phyloP scores from a whole-genome alignment of 2,113 vertebrate species.

The Gavia stellata region DNA sequence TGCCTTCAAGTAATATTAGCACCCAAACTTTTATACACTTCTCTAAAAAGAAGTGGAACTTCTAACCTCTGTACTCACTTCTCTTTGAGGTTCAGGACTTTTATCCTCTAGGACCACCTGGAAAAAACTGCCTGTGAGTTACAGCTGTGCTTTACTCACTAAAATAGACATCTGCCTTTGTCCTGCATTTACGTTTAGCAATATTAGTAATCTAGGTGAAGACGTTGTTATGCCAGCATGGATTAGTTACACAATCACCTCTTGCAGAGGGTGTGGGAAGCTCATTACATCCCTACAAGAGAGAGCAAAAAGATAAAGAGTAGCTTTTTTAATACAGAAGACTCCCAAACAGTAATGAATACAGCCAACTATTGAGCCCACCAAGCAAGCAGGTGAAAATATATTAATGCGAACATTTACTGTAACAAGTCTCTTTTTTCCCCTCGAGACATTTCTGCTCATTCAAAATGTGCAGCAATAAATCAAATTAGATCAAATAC shows the following conservation, averaged over 20 bases:
- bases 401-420: neutral
- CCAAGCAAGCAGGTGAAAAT: slow-evolving; percentile 53
- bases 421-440: neutral
- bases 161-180: neutral
- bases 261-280: neutral
- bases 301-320: neutral
- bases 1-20: neutral
- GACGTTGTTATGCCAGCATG: neutral
- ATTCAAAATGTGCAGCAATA: slow-evolving; percentile 39
- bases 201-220: slow-evolving; percentile 25
- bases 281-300: neutral
- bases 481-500: slow-evolving; percentile 60
- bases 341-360: neutral
- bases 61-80: neutral
- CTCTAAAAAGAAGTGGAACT: neutral
- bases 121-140: neutral
- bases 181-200: slow-evolving; percentile 41
- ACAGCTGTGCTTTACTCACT: neutral
- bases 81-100: neutral
- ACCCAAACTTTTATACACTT: neutral
- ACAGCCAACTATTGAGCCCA: neutral
- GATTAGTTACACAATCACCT: slow-evolving; percentile 15
- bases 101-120: neutral
- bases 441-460: slow-evolving; percentile 12
- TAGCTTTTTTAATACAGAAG: neutral